Evolutionary conservation across 2,113 vertebrate genomes (phyloP).

Genomic region (Crocuta crocuta): DNA sequence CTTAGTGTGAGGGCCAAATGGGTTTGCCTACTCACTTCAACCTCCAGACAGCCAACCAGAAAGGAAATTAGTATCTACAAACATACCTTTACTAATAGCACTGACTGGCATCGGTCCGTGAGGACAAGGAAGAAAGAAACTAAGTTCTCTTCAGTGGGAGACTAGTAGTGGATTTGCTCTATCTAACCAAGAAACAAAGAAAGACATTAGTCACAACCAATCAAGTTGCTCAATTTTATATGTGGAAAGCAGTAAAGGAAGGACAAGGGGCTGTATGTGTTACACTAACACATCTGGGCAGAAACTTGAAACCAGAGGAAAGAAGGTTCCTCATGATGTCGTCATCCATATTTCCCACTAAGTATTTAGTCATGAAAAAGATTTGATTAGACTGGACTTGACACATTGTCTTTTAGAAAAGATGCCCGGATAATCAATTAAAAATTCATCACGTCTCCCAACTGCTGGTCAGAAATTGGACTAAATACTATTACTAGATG

Average conservation of each 20-base stretch:
- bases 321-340: no score
- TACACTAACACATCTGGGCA: not conserved
- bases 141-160: not conserved
- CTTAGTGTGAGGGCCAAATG: not conserved
- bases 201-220: not conserved
- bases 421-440: not conserved
- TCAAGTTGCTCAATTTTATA: not conserved
- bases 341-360: not conserved
- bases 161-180: not conserved
- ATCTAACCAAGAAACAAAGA: not conserved
- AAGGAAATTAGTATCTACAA: not conserved
- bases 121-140: not conserved
- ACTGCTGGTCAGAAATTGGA: constrained; percentile 30
- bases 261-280: not conserved
- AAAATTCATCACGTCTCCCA: not conserved
- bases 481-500: not conserved
- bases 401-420: constrained; percentile 4
- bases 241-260: not conserved
- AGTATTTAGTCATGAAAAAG: constrained; percentile 5
- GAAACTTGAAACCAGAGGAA: not conserved
- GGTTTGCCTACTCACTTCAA: not conserved
- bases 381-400: not conserved
- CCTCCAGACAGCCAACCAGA: not conserved
- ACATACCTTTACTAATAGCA: not conserved
- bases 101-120: not conserved